Base-by-base conservation (phyloP, 2,888 invertebrate species). In the Pachydiplax longipennis region DNA sequence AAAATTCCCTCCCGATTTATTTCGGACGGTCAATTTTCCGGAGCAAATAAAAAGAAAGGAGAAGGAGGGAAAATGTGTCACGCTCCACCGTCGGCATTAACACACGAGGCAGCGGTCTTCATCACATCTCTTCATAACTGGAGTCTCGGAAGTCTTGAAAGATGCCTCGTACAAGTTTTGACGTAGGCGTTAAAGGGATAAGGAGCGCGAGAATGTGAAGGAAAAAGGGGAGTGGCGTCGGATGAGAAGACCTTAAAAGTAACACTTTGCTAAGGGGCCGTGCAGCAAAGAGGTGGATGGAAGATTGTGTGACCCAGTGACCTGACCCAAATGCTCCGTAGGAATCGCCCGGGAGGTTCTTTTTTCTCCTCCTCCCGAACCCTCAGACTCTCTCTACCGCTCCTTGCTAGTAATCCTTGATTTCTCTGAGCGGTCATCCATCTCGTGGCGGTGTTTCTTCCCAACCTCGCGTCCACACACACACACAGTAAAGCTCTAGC, bases 341-440 rank as follows among this genome's bases (percentile, higher is more conserved):
- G 87, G 37, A 87, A 87, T 37, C 58, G 83, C 87, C 87, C 40
- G 12, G 37, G 37, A 87, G 40, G 61, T 13, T 22, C 31, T 31
- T 18, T 4, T 13, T 37, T 15, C 3, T 37, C 37, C 61, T 81
- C 80, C 80, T 81, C 80, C 80, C 6, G 25, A n/a, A n/a, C 48
- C 48, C 82, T n/a, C 48, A n/a, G 6, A 44, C 48, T 48, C n/a
- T n/a, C 18, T 48, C 44, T 61, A 5, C 53, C 83, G 81, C 35
- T 22, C 35, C 53, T 5, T 31, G 53, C 82, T 35, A 58, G 87
- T 61, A 87, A 87, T 87, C 61, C 87, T 87, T 87, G 87, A 87
- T 87, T 87, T 87, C 58, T 35, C 87, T 35, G 65, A 61, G 87
- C 87, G 87, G 61, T 65, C 87, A 87, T 87, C 87, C 87, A 87